A percentile compares a stretch with the other conserved stretches of the same genome.
Conservation (phyloP, 2,113 vertebrate genomes). For the Microtus oregoni region DNA sequence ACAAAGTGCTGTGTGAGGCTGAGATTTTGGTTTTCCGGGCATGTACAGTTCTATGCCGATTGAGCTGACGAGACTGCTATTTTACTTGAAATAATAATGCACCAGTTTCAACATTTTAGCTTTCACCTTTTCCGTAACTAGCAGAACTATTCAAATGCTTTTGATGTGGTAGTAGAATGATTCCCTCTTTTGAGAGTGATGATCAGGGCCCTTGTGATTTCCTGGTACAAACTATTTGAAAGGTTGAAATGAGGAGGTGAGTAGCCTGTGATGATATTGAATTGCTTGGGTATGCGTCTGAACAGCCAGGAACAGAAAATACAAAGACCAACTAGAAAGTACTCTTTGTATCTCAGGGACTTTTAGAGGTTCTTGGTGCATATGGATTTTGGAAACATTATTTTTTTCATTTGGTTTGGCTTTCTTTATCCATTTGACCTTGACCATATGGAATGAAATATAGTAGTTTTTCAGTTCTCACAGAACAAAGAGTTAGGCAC, state of each 20-base stretch:
- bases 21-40: slow-evolving; percentile 17
- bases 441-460: slow-evolving; percentile 20
- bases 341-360: slow-evolving; percentile 51
- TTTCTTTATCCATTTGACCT: slow-evolving; percentile 75
- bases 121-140: slow-evolving; percentile 64
- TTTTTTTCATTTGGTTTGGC: slow-evolving; percentile 54
- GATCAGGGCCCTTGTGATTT: slow-evolving; percentile 76
- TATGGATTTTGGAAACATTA: slow-evolving; percentile 66
- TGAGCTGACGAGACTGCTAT: slow-evolving; percentile 47
- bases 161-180: slow-evolving; percentile 69
- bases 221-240: slow-evolving; percentile 71
- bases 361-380: slow-evolving; percentile 72
- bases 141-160: slow-evolving; percentile 71
- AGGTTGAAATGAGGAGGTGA: slow-evolving; percentile 43
- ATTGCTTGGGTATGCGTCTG: slow-evolving; percentile 66
- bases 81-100: slow-evolving; percentile 75
- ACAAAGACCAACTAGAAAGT: slow-evolving; percentile 75
- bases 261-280: slow-evolving; percentile 60
- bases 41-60: not conserved
- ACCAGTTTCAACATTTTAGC: slow-evolving; percentile 66
- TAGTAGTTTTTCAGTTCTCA: not conserved
- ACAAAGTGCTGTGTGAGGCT: not conserved
- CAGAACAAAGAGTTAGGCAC: not conserved
- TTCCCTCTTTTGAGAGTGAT: slow-evolving; percentile 72
- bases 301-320: slow-evolving; percentile 69